Conservation (phyloP, 2,113 vertebrate species). For the Ceuthmochares aereus region DNA sequence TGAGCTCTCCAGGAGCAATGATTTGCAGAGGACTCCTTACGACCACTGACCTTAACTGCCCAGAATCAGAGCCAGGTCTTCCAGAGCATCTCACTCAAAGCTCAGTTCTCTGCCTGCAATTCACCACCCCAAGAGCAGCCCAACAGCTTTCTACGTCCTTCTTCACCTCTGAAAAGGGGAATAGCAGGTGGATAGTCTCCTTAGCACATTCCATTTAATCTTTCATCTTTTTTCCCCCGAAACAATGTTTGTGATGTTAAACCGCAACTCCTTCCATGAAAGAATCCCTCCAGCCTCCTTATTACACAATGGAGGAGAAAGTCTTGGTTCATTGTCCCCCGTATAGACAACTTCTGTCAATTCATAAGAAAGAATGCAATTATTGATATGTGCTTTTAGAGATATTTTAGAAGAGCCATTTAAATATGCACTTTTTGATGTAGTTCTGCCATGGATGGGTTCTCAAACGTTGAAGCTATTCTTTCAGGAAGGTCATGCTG, state of each 20-base stretch:
- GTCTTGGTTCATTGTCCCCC: background rate
- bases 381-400: background rate
- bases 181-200: background rate
- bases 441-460: background rate
- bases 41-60: background rate
- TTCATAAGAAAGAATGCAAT: background rate
- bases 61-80: accelerated
- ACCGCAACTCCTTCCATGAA: background rate
- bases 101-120: background rate
- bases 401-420: background rate
- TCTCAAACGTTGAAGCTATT: conserved; percentile 3
- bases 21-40: background rate
- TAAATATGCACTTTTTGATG: background rate
- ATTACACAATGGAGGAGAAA: background rate
- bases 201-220: background rate
- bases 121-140: background rate
- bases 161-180: background rate
- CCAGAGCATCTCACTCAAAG: background rate
- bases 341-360: background rate
- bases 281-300: background rate
- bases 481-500: conserved; percentile 56
- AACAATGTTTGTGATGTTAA: background rate
- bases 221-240: background rate
- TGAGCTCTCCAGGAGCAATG: background rate
- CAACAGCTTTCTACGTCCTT: background rate